Percentiles rank a stretch among this genome's conserved stretches.
Evolutionary conservation across 1,140 invertebrate genomes (phyloP).

Genomic region (Drosophila equinoxialis): DNA sequence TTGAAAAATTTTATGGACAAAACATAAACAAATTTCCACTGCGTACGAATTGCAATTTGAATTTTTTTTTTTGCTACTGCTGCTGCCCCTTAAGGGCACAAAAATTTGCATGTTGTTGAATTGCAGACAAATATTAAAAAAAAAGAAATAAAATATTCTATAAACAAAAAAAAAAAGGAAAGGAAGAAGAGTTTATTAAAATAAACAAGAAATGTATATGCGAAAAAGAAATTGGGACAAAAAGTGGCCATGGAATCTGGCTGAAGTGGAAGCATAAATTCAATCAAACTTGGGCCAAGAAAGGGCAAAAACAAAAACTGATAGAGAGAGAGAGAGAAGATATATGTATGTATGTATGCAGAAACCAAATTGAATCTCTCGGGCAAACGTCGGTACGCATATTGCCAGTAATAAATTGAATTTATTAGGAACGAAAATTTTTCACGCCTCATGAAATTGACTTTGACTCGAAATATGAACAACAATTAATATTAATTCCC

Average conservation of each 20-base stretch:
- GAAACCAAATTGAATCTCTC: slow-evolving; percentile 59
- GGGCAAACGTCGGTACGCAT: slow-evolving; percentile 54
- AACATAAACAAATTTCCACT: slow-evolving; percentile 43
- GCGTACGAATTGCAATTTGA: slow-evolving; percentile 59
- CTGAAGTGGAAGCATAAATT: slow-evolving; percentile 1
- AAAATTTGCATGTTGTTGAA: slow-evolving; percentile 54
- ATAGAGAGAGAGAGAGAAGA: neutral
- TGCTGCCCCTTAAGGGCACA: slow-evolving; percentile 8
- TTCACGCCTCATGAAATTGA: slow-evolving; percentile 28
- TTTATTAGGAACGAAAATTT: slow-evolving; percentile 54
- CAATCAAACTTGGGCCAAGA: slow-evolving; percentile 7
- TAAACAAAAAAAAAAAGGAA: slow-evolving; percentile 9
- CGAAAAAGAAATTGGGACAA: neutral
- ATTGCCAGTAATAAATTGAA: slow-evolving; percentile 72
- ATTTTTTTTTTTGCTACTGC: slow-evolving; percentile 23
- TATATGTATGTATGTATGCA: too few relatives aligned
- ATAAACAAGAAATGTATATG: slow-evolving; percentile 23
- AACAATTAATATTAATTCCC: slow-evolving; percentile 78
- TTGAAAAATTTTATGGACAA: slow-evolving; percentile 69
- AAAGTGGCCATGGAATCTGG: neutral
- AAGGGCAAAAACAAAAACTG: neutral
- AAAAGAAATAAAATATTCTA: slow-evolving; percentile 47
- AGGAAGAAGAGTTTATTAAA: slow-evolving; percentile 47
- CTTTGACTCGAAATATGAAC: slow-evolving; percentile 51
- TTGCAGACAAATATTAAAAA: slow-evolving; percentile 33